These are phyloP conservation scores for Semnornis frantzii DNA, from an alignment of 2,113 vertebrate genomes.

Conservation along the genomic window DNA sequence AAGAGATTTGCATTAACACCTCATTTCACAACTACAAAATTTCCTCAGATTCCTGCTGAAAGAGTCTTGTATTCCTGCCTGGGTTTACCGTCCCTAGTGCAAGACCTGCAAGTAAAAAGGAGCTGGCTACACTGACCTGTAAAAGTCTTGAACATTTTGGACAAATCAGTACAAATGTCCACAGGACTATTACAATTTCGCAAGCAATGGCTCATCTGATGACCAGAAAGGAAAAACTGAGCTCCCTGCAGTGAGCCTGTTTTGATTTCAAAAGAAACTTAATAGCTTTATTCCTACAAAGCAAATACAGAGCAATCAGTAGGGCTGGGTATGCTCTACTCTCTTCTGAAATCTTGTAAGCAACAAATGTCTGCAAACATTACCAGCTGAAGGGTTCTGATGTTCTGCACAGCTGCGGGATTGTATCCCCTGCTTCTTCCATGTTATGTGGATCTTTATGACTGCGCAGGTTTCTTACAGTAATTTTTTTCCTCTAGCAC, in stretches of 20 bases:
- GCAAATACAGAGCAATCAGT: conserved; percentile 10
- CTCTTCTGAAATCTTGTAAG: conserved; percentile 17
- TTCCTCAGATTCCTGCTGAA: not conserved
- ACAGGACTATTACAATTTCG: not conserved
- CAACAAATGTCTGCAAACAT: conserved; percentile 11
- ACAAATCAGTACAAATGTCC: not conserved
- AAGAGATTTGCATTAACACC: not conserved
- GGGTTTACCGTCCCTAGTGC: not conserved
- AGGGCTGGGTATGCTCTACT: not conserved
- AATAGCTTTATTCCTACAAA: conserved; percentile 13
- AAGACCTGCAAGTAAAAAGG: not conserved
- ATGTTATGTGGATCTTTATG: not conserved
- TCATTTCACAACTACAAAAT: conserved; percentile 16
- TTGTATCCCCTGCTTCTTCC: not conserved
- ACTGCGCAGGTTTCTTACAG: not conserved
- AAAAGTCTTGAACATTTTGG: not conserved
- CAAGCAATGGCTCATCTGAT: not conserved
- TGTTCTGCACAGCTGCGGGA: not conserved
- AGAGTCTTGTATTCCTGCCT: not conserved
- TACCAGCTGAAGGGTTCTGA: not conserved
- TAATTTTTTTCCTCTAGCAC: not conserved
- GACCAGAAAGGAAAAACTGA: conserved; percentile 38
- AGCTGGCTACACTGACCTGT: not conserved
- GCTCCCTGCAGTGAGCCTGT: not conserved
- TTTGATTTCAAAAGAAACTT: conserved; percentile 48